These are phyloP conservation scores for Schizothorax lantsangensis DNA, from an alignment of 2,797 vertebrate genomes.

Conservation along the genomic window DNA sequence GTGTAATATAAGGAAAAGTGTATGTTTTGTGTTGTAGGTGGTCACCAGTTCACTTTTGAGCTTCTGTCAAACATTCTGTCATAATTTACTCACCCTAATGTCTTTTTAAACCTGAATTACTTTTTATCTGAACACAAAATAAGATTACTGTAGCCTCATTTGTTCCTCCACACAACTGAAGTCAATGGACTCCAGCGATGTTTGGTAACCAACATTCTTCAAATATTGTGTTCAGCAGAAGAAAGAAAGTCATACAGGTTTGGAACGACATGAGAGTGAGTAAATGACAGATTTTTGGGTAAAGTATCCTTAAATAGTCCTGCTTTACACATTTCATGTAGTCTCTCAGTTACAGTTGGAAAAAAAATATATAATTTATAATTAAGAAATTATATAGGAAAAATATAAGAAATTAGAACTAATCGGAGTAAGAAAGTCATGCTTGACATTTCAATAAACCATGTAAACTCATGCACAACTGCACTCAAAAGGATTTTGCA, in stretches of 20 bases:
- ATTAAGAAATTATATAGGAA: not conserved
- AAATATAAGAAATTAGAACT: not conserved
- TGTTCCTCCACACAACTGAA: not conserved
- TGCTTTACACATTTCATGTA: not conserved
- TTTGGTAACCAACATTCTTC: not conserved
- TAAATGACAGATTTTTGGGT: not conserved
- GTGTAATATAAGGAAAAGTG: not conserved
- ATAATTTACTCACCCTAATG: not conserved
- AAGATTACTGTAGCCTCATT: not conserved
- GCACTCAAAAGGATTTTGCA: not conserved
- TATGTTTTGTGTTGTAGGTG: not conserved
- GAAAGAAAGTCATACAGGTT: not conserved
- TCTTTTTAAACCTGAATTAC: not conserved
- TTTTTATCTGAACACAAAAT: not conserved
- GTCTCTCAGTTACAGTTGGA: not conserved
- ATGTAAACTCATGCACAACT: not conserved
- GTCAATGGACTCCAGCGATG: not conserved
- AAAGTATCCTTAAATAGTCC: not conserved
- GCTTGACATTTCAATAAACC: slow-evolving; percentile 1
- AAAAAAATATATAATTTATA: not conserved
- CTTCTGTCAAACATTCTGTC: not conserved
- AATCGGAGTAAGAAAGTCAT: not conserved
- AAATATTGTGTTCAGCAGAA: not conserved
- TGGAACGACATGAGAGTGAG: not conserved
- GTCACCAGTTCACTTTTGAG: not conserved